Evolutionary conservation across 2,888 invertebrate species (phyloP).

Genomic region (Phyllotreta cruciferae): DNA sequence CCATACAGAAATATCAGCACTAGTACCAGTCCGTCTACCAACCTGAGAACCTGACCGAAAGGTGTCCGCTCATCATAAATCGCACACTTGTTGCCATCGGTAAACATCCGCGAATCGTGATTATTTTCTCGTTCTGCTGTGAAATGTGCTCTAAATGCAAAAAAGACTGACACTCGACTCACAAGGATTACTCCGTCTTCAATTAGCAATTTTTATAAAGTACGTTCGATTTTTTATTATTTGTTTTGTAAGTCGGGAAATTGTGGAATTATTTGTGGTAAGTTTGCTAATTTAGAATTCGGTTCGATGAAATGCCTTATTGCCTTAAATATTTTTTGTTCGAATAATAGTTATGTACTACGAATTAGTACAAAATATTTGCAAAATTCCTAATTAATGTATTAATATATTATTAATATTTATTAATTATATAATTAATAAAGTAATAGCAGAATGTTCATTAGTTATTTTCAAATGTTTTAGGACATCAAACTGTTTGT

Average conservation of each 20-base stretch:
- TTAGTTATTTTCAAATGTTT: too few relatives aligned
- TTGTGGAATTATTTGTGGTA: not conserved
- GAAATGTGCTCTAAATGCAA: slow-evolving; percentile 26
- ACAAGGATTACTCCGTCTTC: slow-evolving; percentile 13
- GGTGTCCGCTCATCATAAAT: slow-evolving; percentile 36
- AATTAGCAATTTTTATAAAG: slow-evolving; percentile 17
- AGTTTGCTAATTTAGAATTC: not conserved
- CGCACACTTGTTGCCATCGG: slow-evolving; percentile 14
- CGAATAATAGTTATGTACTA: too few relatives aligned
- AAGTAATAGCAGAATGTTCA: too few relatives aligned
- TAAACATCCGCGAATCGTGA: slow-evolving; percentile 11
- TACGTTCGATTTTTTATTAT: slow-evolving; percentile 9
- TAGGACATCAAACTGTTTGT: too few relatives aligned
- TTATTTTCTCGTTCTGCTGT: slow-evolving; percentile 2
- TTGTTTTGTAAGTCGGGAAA: not conserved
- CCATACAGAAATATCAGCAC: slow-evolving; percentile 34
- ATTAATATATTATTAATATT: too few relatives aligned
- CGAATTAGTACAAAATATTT: too few relatives aligned
- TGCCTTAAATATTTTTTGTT: too few relatives aligned
- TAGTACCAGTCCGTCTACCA: slow-evolving; percentile 36
- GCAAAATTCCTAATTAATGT: too few relatives aligned
- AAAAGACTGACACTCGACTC: slow-evolving; percentile 5
- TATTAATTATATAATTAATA: too few relatives aligned
- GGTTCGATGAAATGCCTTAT: too few relatives aligned
- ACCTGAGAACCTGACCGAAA: slow-evolving; percentile 37